Evolutionary conservation across 2,888 invertebrate genomes (phyloP), one percentile per base, ranked within the genome.

Genomic region (Toxonevra muliebris): DNA sequence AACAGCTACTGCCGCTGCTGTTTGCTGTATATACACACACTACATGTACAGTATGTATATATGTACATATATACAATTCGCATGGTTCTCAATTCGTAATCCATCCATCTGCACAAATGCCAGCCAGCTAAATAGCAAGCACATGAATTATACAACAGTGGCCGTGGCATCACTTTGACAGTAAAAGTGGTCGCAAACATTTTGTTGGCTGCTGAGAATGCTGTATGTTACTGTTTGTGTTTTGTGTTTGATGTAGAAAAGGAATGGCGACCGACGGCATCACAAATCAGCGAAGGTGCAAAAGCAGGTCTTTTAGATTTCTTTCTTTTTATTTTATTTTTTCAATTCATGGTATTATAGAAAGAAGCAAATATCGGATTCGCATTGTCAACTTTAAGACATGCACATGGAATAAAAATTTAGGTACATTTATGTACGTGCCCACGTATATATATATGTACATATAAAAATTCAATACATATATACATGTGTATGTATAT

Each of bases 311-410:
- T 30, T 30, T 30, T 7, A 30, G 30, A 30, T 30, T 30, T 30
- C 30, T 30, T 61, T 53, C 7, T 53, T 65, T 58, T 57, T 64
- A 15, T 57, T 50, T n/a, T n/a, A n/a, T n/a, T n/a, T n/a, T n/a
- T n/a, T n/a, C n/a, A n/a, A n/a, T n/a, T 57, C 57, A 50, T 4
- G 52, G 59, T 59, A 59, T 65, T 30, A 41, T 65, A 40, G 41
- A 19, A 55, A 59, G 58, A 70, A 64, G 53, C 74, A 76, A 76
- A 77, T 79, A 78, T 80, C 77, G 75, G 76, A 77, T 79, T 79
- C 76, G 75, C 77, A 78, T 76, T 79, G 79, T 79, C 77, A 78
- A 76, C 76, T 78, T 77, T 77, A 75, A 76, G 72, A 76, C 66
- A 48, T 65, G 64, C 41, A 64, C 55, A 61, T 57, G 68, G 66